Percentiles rank a stretch among this genome's conserved stretches.
Evolutionary conservation across 2,888 invertebrate genomes (phyloP).

Genomic region (Noctua pronuba): DNA sequence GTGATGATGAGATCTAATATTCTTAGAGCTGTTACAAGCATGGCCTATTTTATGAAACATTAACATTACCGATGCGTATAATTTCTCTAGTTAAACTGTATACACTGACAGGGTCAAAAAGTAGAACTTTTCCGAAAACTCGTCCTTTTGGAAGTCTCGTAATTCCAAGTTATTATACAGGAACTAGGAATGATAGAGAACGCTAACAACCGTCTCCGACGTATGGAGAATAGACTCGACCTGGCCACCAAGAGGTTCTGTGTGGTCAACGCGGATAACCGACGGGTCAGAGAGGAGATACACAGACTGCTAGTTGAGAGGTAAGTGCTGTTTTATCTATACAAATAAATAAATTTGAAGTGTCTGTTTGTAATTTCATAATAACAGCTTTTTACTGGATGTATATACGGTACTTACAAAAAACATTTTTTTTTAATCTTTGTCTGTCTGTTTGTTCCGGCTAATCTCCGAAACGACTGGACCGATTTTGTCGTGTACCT

Average conservation of each 20-base stretch:
- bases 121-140: neutral
- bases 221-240: slow-evolving; percentile 94
- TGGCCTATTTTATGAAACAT: neutral
- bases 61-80: neutral
- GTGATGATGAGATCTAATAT: neutral
- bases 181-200: slow-evolving; percentile 87
- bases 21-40: neutral
- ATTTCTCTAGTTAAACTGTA: neutral
- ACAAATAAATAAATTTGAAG: no score
- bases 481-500: no score
- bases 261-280: slow-evolving; percentile 93
- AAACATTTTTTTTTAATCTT: no score
- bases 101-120: neutral
- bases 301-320: slow-evolving; percentile 95
- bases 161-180: slow-evolving; percentile 65
- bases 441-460: no score
- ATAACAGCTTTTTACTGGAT: no score
- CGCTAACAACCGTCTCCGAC: slow-evolving; percentile 87
- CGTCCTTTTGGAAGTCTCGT: neutral
- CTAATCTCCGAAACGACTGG: no score
- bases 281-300: slow-evolving; percentile 93
- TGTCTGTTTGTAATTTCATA: no score
- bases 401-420: no score
- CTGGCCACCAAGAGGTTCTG: slow-evolving; percentile 94
- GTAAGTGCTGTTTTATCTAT: slow-evolving; percentile 74